Evolutionary conservation across 64 coral and sea anemone species (phyloP).

Genomic region (Stylophora pistillata): DNA sequence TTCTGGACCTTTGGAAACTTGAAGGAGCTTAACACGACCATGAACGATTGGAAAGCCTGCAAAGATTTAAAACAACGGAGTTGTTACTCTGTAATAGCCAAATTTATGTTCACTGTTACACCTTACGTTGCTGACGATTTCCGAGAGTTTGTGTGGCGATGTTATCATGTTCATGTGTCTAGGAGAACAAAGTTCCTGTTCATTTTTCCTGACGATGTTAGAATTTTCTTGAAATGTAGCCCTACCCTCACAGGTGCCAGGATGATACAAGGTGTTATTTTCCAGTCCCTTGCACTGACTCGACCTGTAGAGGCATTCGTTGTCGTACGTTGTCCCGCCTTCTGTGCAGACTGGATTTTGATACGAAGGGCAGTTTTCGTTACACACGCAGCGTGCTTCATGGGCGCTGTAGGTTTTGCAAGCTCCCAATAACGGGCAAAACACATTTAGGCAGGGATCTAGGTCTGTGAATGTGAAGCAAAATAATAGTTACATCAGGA

Average conservation of each 20-base stretch:
- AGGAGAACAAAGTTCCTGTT: too few relatives aligned
- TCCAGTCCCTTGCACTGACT: background rate
- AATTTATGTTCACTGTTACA: background rate
- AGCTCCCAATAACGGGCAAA: background rate
- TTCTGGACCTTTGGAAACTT: background rate
- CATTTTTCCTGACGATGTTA: too few relatives aligned
- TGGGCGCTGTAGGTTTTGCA: conserved; percentile 51
- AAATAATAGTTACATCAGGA: background rate
- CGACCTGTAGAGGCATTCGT: too few relatives aligned
- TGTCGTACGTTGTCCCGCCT: conserved; percentile 2
- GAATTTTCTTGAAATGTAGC: too few relatives aligned
- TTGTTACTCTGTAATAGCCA: background rate
- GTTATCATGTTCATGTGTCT: too few relatives aligned
- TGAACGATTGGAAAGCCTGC: background rate
- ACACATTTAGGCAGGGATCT: conserved; percentile 20
- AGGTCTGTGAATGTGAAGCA: background rate
- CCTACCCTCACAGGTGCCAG: conserved; percentile 37
- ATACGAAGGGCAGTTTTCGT: conserved; percentile 54
- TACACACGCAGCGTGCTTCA: conserved; percentile 51
- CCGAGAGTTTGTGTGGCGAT: too few relatives aligned
- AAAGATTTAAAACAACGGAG: background rate
- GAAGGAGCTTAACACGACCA: background rate
- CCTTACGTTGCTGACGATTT: too few relatives aligned
- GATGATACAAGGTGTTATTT: background rate
- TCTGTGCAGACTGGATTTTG: conserved; percentile 1